Evolutionary conservation across 2,888 invertebrate genomes (phyloP), one percentile per base, ranked within the genome.

Genomic region (Eumacrocentrus americanus): DNA sequence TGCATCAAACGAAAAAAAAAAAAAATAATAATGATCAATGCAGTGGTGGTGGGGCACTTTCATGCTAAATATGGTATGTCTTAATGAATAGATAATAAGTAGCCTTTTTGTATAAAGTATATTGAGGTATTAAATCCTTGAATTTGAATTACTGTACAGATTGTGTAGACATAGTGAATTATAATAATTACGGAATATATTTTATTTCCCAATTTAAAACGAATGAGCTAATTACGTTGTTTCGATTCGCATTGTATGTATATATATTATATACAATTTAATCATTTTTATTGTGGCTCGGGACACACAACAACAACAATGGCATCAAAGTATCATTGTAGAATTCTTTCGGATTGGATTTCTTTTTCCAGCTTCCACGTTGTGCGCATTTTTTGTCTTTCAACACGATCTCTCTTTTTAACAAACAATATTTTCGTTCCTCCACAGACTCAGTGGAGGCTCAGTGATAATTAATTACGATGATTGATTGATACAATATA

Each of bases 51-150:
- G 73, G 70, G 70, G 72, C 72, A 73, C 75, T 72, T 78, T 78
- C 79, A 78, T 80, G 80, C 79, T 79, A 79, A 48, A 40, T 48
- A 38, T 79, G 79, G 80, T 80, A 80, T 76, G 79, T 79, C 80
- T 80, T 80, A 80, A 80, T 79, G 78, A 42, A 79, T 80, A 80
- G 80, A 79, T 80, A 77, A 77, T 80, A 80, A 80, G 80, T 80
- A 80, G 80, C 79, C 78, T 80, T 80, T 80, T 80, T 80, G 80
- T 80, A 80, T 80, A 80, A 80, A 80, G 80, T 80, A 79, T 80
- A 80, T 79, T 78, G 79, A 80, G 79, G 79, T 77, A 76, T 79
- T 69, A 75, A 75, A 76, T 72, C 78, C 77, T 79, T 79, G 75
- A 79, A 75, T 74, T 55, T 76, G 78, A 80, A 79, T 80, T 79